Percentiles rank a stretch among this genome's conserved stretches.
Conservation (phyloP, 2,888 invertebrate genomes). For the Melitaea athalia region DNA sequence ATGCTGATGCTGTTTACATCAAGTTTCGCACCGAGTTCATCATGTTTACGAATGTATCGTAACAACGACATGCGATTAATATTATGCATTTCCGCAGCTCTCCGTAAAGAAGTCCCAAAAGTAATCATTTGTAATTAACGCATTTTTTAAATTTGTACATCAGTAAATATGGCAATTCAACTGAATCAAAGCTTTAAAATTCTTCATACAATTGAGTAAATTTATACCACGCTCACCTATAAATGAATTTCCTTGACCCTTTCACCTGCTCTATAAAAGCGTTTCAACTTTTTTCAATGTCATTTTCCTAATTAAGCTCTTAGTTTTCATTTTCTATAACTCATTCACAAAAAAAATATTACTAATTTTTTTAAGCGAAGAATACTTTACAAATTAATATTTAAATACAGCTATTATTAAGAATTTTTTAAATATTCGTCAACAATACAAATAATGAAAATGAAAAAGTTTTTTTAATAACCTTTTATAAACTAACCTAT, state of each 20-base stretch:
- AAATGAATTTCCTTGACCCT: constrained; percentile 14
- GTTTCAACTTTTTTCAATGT: constrained; percentile 6
- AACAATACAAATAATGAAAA: no score
- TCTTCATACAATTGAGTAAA: not conserved
- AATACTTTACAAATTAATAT: not conserved
- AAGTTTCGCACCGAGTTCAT: no score
- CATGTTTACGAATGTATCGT: no score
- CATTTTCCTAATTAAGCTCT: not conserved
- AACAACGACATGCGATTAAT: no score
- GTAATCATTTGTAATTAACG: no score
- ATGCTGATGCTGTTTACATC: no score
- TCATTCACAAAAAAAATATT: not conserved
- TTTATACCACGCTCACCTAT: not conserved
- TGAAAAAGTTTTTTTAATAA: not conserved
- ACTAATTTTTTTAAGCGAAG: not conserved
- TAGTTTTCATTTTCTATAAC: not conserved
- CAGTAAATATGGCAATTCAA: not conserved
- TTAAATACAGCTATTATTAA: not conserved
- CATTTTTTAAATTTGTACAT: no score
- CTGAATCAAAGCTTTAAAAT: not conserved
- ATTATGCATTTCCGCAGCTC: no score
- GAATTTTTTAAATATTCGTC: not conserved
- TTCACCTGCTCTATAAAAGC: constrained; percentile 13
- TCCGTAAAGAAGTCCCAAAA: no score
- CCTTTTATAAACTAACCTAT: not conserved